A percentile compares a stretch with the other conserved stretches of the same genome.
These are phyloP conservation scores for Calonectris borealis DNA, from an alignment of 2,113 vertebrate species.

Conservation along the genomic window DNA sequence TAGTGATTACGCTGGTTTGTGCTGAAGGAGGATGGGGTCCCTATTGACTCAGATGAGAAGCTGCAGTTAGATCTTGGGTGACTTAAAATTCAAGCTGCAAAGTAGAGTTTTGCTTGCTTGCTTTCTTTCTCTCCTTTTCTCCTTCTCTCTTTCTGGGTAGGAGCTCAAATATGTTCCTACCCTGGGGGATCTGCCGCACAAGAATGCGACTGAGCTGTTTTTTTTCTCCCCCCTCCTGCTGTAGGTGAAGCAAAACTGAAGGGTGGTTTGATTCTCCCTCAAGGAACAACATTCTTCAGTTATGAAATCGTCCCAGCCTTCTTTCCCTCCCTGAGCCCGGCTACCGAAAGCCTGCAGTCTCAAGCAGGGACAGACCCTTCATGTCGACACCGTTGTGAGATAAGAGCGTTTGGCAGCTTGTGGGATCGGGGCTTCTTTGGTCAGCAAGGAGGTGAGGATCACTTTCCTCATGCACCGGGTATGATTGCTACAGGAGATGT, in stretches of 20 bases:
- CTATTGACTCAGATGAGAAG: not conserved
- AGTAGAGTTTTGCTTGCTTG: not conserved
- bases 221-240: not conserved
- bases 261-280: constrained; percentile 67
- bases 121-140: not conserved
- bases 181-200: constrained; percentile 62
- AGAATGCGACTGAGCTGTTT: constrained; percentile 62
- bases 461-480: not conserved
- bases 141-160: constrained; percentile 10
- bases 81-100: not conserved
- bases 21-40: not conserved
- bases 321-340: not conserved
- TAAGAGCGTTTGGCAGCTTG: not conserved
- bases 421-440: fast-evolving
- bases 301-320: constrained; percentile 63
- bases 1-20: not conserved
- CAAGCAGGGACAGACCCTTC: not conserved
- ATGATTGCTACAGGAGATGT: not conserved
- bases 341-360: not conserved
- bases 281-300: constrained; percentile 74
- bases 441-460: not conserved
- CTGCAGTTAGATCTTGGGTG: not conserved
- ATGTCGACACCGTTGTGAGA: fast-evolving
- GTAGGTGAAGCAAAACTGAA: constrained; percentile 66
- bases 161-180: constrained; percentile 66